phyloP scores from a whole-genome alignment of 2,888 invertebrate genomes.

The Toxonevra muliebris region DNA sequence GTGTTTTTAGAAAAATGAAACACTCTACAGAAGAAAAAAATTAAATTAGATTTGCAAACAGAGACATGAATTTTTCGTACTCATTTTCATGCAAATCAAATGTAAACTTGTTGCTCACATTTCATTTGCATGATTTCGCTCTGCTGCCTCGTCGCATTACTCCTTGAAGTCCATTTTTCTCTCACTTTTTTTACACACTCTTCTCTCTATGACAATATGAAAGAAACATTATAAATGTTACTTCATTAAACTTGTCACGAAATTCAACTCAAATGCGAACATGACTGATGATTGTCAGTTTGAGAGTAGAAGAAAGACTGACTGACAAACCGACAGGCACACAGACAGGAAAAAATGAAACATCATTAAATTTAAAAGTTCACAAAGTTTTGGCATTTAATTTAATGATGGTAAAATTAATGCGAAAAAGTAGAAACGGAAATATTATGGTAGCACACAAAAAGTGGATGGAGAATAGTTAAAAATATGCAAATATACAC shows the following conservation, averaged over 20 bases:
- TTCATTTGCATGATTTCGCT: no score
- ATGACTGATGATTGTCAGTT: conserved; percentile 46
- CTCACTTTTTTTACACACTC: background rate
- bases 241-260: background rate
- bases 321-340: background rate
- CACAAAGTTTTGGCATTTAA: conserved; percentile 46
- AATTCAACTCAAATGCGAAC: background rate
- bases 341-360: conserved; percentile 30
- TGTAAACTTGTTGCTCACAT: no score
- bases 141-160: no score
- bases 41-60: no score
- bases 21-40: no score
- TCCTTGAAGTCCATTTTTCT: background rate
- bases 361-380: conserved; percentile 53
- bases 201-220: background rate
- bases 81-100: no score
- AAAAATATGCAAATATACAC: no score
- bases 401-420: conserved; percentile 45
- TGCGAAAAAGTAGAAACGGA: no score
- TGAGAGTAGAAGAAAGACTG: background rate
- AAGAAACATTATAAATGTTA: background rate
- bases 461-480: no score
- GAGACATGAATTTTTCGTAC: no score
- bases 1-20: no score
- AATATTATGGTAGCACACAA: no score